A percentile compares a stretch with the other conserved stretches of the same genome.
These are phyloP conservation scores for Dryobotodes eremita DNA, from an alignment of 2,888 invertebrate species.

Conservation along the genomic window DNA sequence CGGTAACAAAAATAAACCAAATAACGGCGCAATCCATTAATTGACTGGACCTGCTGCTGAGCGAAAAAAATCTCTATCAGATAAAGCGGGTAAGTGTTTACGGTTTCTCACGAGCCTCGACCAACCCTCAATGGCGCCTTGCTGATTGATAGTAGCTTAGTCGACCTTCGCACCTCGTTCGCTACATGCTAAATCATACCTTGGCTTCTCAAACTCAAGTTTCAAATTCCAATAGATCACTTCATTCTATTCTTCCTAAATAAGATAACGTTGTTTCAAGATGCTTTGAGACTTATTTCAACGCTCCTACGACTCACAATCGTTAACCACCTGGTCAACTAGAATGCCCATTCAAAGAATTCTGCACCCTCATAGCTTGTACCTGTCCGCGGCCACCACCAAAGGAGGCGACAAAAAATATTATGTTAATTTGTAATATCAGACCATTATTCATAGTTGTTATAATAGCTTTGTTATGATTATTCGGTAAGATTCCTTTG, in stretches of 20 bases:
- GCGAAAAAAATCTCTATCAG: slow-evolving; percentile 89
- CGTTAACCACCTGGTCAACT: slow-evolving; percentile 50
- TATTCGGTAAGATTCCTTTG: slow-evolving; percentile 85
- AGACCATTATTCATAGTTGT: slow-evolving; percentile 87
- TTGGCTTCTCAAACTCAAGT: slow-evolving; percentile 64
- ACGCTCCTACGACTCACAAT: slow-evolving; percentile 63
- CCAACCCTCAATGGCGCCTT: slow-evolving; percentile 91
- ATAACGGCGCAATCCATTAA: slow-evolving; percentile 90
- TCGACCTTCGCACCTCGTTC: slow-evolving; percentile 83
- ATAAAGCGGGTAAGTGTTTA: slow-evolving; percentile 90
- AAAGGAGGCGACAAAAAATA: slow-evolving; percentile 88
- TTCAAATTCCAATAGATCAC: slow-evolving; percentile 51
- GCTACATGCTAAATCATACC: slow-evolving; percentile 67
- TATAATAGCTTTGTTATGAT: slow-evolving; percentile 90
- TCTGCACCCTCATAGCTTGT: slow-evolving; percentile 90
- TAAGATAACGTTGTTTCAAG: slow-evolving; percentile 55
- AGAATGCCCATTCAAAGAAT: slow-evolving; percentile 88
- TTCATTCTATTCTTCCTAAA: slow-evolving; percentile 67
- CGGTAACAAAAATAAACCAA: slow-evolving; percentile 87
- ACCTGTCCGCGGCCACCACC: slow-evolving; percentile 90
- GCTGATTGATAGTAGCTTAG: slow-evolving; percentile 89
- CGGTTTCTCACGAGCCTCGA: slow-evolving; percentile 89
- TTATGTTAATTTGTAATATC: slow-evolving; percentile 89
- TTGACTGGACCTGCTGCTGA: slow-evolving; percentile 88
- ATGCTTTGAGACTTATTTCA: slow-evolving; percentile 62